A percentile compares a stretch with the other conserved stretches of the same genome.
Conservation (phyloP, 2,113 vertebrate species). For the Lanius collurio region DNA sequence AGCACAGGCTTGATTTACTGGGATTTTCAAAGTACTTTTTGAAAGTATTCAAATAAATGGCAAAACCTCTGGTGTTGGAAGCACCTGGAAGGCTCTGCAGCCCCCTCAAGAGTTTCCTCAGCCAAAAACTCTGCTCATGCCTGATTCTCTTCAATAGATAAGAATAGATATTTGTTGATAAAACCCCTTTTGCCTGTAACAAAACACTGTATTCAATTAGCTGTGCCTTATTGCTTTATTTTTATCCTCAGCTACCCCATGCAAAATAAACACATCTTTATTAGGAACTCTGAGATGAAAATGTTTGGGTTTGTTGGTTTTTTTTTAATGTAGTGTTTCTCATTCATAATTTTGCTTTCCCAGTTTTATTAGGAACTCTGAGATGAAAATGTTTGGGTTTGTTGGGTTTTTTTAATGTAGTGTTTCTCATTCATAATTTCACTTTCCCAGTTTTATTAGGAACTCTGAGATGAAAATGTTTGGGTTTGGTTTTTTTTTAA, state of each 20-base stretch:
- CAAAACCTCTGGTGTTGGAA: neutral
- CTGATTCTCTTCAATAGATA: neutral
- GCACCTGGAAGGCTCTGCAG: neutral
- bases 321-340: neutral
- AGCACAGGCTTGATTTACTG: neutral
- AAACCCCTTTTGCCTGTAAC: neutral
- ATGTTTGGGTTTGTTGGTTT: fast-evolving
- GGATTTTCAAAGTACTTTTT: neutral
- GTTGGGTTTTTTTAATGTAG: neutral
- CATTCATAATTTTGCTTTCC: neutral
- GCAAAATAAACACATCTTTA: neutral
- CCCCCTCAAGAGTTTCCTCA: neutral
- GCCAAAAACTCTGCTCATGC: neutral
- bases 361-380: neutral
- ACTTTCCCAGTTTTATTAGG: neutral
- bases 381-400: neutral
- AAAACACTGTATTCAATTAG: neutral
- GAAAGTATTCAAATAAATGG: neutral
- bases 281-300: neutral
- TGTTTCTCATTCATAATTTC: neutral
- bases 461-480: neutral
- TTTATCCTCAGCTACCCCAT: neutral
- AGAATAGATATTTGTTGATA: neutral
- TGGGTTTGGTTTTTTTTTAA: neutral
- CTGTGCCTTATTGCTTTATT: neutral